phyloP scores from a whole-genome alignment of 2,888 invertebrate species.

The Spodoptera exigua region DNA sequence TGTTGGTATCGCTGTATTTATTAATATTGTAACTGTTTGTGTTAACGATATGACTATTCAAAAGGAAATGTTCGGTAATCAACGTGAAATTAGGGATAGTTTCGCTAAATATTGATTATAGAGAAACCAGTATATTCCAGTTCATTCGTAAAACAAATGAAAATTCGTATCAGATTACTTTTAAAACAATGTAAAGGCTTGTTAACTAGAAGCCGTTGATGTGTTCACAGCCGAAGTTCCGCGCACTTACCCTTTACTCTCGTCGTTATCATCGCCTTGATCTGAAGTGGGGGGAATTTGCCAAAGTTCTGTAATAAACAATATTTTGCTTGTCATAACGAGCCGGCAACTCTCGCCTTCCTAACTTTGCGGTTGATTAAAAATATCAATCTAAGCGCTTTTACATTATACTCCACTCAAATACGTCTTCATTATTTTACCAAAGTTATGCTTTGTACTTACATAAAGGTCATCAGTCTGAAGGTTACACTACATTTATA shows the following conservation, averaged over 20 bases:
- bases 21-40: constrained; percentile 1
- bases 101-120: not conserved
- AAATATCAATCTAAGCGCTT: constrained; percentile 71
- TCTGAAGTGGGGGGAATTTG: constrained; percentile 46
- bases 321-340: constrained; percentile 72
- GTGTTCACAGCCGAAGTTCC: constrained; percentile 40
- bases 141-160: too few relatives aligned
- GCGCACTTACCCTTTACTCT: constrained; percentile 50
- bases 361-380: constrained; percentile 74
- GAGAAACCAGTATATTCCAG: constrained; percentile 9
- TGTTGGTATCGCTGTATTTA: not conserved
- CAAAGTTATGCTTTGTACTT: constrained; percentile 38
- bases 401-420: constrained; percentile 46
- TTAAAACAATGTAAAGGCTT: constrained; percentile 7
- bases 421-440: constrained; percentile 50
- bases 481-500: constrained; percentile 31
- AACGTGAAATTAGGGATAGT: too few relatives aligned
- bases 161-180: not conserved
- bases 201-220: constrained; percentile 20
- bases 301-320: constrained; percentile 71
- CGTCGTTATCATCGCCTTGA: constrained; percentile 57
- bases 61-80: too few relatives aligned
- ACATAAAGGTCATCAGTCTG: constrained; percentile 20
- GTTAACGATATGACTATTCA: too few relatives aligned
- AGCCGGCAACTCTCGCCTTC: constrained; percentile 56